Conservation (phyloP, 2,113 vertebrate species). For the Syngnathus floridae region DNA sequence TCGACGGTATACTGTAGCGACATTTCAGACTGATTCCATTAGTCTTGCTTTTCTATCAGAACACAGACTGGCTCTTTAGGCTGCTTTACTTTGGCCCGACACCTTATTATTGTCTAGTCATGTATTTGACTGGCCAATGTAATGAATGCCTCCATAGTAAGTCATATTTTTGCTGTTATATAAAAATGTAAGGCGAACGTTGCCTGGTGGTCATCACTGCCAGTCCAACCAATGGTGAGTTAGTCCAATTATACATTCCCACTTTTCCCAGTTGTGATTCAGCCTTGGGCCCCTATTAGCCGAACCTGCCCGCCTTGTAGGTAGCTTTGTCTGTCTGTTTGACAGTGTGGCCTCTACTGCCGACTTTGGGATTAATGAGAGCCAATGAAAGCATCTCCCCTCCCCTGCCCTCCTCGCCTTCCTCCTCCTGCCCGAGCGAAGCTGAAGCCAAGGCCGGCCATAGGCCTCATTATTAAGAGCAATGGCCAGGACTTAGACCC, state of each 20-base stretch:
- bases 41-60: background rate
- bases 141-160: background rate
- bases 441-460: constrained; percentile 79
- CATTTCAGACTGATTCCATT: background rate
- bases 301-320: constrained; percentile 32
- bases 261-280: constrained; percentile 13
- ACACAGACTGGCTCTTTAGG: too few relatives aligned
- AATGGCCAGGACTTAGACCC: constrained; percentile 82
- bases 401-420: constrained; percentile 57
- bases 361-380: constrained; percentile 48
- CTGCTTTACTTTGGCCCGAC: constrained; percentile 1
- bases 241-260: constrained; percentile 1
- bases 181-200: background rate
- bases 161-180: background rate
- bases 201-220: constrained; percentile 8
- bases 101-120: constrained; percentile 1
- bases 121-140: background rate
- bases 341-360: constrained; percentile 36
- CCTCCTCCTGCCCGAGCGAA: constrained; percentile 76
- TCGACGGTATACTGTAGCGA: background rate
- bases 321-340: constrained; percentile 25
- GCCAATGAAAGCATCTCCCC: constrained; percentile 57
- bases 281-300: constrained; percentile 30
- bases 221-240: background rate
- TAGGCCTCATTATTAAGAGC: constrained; percentile 89